Evolutionary conservation across 1,140 invertebrate species (phyloP), one percentile per base, ranked within the genome.

Genomic region (Ptiloglossa arizonensis): DNA sequence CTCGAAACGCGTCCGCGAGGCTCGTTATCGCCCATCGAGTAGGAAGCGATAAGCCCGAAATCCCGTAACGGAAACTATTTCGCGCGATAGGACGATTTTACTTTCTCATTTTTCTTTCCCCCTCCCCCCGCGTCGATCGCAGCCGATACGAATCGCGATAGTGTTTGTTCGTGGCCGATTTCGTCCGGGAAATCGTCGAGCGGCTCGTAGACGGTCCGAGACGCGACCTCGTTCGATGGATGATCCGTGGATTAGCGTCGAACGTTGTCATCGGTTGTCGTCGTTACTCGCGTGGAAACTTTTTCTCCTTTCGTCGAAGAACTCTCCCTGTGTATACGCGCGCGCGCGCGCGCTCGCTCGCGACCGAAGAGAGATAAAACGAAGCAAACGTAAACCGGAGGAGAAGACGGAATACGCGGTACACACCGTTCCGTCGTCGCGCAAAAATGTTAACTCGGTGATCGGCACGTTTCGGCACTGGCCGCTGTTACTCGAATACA

Each of bases 391-490:
- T n/a, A n/a, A n/a, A n/a, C n/a, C n/a, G n/a, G n/a, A n/a, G n/a
- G n/a, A n/a, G n/a, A n/a, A n/a, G n/a, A n/a, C n/a, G 50, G n/a
- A 38, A 9, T 11, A 67, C 75, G 63, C 80, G 70, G 63, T 11
- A 70, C 52, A 5, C 15, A 59, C 63, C 32, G 66, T 59, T 66
- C 13, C 29, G 52, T 41, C 66, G 29, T 54, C 54, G 50, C 75
- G 66, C 71, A 77, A 56, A 32, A 68, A 60, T 15, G 67, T 35
- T 35, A 80, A 32, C 38, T 32, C 22, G 32, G 32, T 52, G 72
- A 66, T 63, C 74, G 74, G 74, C 24, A 41, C 56, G 67, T 57
- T 64, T 84, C 78, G 78, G 66, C 22, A 46, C n/a, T 66, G 29
- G 46, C 50, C 79, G 80, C 17, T 52, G 17, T 15, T 41, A 38